Percentiles rank a stretch among this genome's conserved stretches.
phyloP scores from a whole-genome alignment of 92 coral and sea anemone genomes.

The Epizoanthus ramosus region DNA sequence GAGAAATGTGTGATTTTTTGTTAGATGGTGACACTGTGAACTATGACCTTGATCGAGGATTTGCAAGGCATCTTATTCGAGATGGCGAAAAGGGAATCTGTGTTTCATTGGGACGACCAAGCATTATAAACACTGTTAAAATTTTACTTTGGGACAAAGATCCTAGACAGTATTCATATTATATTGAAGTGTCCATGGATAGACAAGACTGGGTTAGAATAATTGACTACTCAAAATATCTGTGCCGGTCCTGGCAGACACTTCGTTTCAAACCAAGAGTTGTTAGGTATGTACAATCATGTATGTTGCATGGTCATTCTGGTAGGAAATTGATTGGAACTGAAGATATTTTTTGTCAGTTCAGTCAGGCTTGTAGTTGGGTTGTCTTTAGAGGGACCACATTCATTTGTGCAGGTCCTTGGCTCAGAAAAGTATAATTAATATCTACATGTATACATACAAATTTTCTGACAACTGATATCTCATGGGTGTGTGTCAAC shows the following conservation, averaged over 20 bases:
- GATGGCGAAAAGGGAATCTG: constrained; percentile 94
- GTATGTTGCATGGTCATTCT: background rate
- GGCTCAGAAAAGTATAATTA: too few species aligned
- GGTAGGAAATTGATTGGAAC: background rate
- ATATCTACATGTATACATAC: too few species aligned
- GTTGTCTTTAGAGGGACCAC: too few species aligned
- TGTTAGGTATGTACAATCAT: constrained; percentile 68
- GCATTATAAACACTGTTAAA: constrained; percentile 86
- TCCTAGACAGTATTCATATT: constrained; percentile 85
- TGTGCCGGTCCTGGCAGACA: constrained; percentile 94
- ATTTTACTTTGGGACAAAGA: constrained; percentile 93
- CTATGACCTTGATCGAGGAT: constrained; percentile 95
- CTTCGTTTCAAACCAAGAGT: constrained; percentile 89
- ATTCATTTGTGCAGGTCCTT: too few species aligned
- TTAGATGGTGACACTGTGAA: constrained; percentile 80
- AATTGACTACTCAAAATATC: constrained; percentile 86
- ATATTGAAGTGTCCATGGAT: constrained; percentile 95
- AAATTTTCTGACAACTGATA: too few species aligned
- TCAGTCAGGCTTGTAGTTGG: too few species aligned
- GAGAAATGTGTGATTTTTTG: constrained; percentile 81
- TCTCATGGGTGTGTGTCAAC: too few species aligned
- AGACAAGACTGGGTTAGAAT: constrained; percentile 90
- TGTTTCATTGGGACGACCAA: constrained; percentile 83
- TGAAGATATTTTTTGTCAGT: background rate
- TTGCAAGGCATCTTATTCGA: constrained; percentile 84